Evolutionary conservation across 37 sponge, comb jelly and placozoan genomes (phyloP), one percentile per base, ranked within the genome.

Genomic region (Cladorhizidae sp.): DNA sequence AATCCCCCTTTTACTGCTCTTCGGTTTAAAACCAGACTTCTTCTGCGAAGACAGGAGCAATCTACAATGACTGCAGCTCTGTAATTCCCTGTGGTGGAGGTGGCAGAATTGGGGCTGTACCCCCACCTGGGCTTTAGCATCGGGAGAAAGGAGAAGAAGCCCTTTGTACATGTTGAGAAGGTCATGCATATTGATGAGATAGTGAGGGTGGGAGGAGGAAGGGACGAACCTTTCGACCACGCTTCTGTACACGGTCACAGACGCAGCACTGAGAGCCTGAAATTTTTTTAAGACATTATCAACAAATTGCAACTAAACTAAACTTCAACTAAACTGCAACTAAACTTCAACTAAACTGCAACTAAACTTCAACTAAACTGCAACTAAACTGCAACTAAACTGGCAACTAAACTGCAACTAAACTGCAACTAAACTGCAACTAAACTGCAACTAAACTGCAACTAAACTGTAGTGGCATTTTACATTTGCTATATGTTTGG

Each of bases 251-350:
- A 79, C 67, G 40, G 76, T 52, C 29, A 89, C 80, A 25, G 76
- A 75, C 23, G 90, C 90, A 28, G 65, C 68, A 78, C 69, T 72
- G 1, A 89, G n/a, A 28, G 74, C 82, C 88, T 87, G 42, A 15
- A 68, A 43, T 11, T 42, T 31, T 65, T 9, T n/a, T n/a, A n/a
- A n/a, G n/a, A n/a, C n/a, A n/a, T n/a, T n/a, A n/a, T n/a, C n/a
- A n/a, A n/a, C n/a, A n/a, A n/a, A n/a, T n/a, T n/a, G n/a, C n/a
- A n/a, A n/a, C n/a, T n/a, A n/a, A n/a, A n/a, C n/a, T n/a, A n/a
- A n/a, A n/a, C n/a, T n/a, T n/a, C n/a, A n/a, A n/a, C n/a, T n/a
- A n/a, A n/a, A n/a, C n/a, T n/a, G n/a, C n/a, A n/a, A n/a, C n/a
- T n/a, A n/a, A n/a, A n/a, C n/a, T n/a, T n/a, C n/a, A n/a, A n/a